Conservation (phyloP, 1,140 invertebrate genomes). For the Drosophila pectinifera region DNA sequence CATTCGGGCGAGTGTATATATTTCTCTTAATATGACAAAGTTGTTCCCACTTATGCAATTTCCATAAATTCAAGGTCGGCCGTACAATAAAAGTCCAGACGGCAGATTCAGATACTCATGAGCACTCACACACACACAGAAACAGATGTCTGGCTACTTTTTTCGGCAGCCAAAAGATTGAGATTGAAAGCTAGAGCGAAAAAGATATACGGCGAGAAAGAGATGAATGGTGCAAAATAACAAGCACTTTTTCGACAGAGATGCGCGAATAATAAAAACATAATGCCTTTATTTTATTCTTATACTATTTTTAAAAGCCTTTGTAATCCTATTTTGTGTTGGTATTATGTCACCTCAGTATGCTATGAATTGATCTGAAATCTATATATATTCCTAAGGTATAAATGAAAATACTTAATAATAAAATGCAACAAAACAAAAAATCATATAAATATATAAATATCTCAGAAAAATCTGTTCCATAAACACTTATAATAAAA, state of each 20-base stretch:
- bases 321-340: too few relatives aligned
- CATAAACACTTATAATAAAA: too few relatives aligned
- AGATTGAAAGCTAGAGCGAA: slow-evolving; percentile 30
- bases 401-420: not conserved
- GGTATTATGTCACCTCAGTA: too few relatives aligned
- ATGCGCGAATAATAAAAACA: slow-evolving; percentile 5
- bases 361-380: too few relatives aligned
- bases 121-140: slow-evolving; percentile 8
- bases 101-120: slow-evolving; percentile 46
- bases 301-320: too few relatives aligned
- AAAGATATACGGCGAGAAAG: slow-evolving; percentile 1
- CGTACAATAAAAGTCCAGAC: slow-evolving; percentile 76
- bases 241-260: slow-evolving; percentile 12
- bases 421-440: too few relatives aligned
- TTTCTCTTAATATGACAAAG: slow-evolving; percentile 73
- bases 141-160: slow-evolving; percentile 49
- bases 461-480: too few relatives aligned
- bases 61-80: slow-evolving; percentile 80
- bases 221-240: slow-evolving; percentile 10
- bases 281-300: not conserved
- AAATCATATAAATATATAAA: too few relatives aligned
- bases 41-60: slow-evolving; percentile 80
- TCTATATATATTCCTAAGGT: too few relatives aligned
- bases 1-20: slow-evolving; percentile 21
- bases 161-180: slow-evolving; percentile 54